phyloP scores from a whole-genome alignment of 2,888 invertebrate species.

The Trisateles emortualis region DNA sequence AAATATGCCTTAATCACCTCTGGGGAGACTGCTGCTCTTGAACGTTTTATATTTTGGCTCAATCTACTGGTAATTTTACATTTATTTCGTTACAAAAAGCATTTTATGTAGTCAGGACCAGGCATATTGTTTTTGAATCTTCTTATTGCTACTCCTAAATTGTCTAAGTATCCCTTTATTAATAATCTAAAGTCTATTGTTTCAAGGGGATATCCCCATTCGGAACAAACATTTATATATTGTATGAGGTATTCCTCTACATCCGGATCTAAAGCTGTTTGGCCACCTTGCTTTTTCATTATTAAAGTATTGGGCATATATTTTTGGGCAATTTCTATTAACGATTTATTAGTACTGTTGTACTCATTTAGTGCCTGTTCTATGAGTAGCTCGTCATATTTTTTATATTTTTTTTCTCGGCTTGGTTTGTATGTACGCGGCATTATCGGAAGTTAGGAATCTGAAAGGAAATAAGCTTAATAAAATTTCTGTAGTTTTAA shows the following conservation, averaged over 20 bases:
- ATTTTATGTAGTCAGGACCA: neutral
- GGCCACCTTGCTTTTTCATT: conserved; percentile 33
- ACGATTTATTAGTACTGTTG: neutral
- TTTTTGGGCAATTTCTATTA: conserved; percentile 13
- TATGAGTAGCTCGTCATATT: neutral
- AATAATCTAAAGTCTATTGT: conserved; percentile 29
- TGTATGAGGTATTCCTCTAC: conserved; percentile 23
- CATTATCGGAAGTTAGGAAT: conserved; percentile 1
- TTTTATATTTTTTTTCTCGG: neutral
- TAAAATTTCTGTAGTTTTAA: no score
- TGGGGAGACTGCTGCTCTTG: conserved; percentile 5
- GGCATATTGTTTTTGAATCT: conserved; percentile 41
- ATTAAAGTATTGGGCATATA: conserved; percentile 18
- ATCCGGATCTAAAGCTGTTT: conserved; percentile 22
- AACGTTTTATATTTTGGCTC: conserved; percentile 8
- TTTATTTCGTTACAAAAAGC: neutral
- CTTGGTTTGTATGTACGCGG: conserved; percentile 5
- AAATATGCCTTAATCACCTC: neutral
- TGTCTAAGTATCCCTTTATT: conserved; percentile 39
- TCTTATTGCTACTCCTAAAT: conserved; percentile 18
- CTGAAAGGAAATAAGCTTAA: no score
- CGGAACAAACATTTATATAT: neutral
- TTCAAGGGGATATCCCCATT: conserved; percentile 41
- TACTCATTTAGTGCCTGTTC: neutral
- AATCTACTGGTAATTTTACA: neutral